Evolutionary conservation across 2,888 invertebrate genomes (phyloP), one percentile per base, ranked within the genome.

Genomic region (Tiliacea aurago): DNA sequence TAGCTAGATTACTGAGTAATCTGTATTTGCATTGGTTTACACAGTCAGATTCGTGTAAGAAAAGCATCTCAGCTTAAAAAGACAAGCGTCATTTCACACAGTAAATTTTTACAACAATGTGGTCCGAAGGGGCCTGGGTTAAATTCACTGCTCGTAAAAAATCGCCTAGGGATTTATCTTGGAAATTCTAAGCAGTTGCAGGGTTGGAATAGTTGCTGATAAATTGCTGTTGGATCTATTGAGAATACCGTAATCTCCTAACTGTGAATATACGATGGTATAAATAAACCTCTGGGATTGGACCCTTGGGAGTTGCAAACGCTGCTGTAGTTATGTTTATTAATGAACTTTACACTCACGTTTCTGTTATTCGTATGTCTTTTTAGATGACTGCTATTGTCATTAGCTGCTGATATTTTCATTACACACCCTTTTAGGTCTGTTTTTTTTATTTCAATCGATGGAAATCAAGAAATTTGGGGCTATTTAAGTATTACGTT

Each of bases 181-280:
- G 28, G 0, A 23, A 53, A 76, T 71, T 55, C 55, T 45, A 28
- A 65, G 20, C 51, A 55, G 49, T 76, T 61, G 63, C 53, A 59
- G 13, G 33, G 71, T 53, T 63, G 33, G 58, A 70, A 77, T 70
- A 58, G 51, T 71, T 64, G 37, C 45, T 53, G 47, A 64, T 71
- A 76, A 59, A 64, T 47, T 47, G 45, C 78, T 64, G 23, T 56
- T 45, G 37, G 59, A 78, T 78, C 64, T 55, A 55, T 58, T 63
- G 33, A 61, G 64, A 78, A 74, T 78, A 74, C 74, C 78, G 80
- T 74, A 68, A 49, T 62, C 47, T 41, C 15, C 33, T 66, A 73
- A 74, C 80, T 56, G 75, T 80, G 53, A 64, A 80, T 68, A 59
- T 45, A 64, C 53, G 43, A 45, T 66, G 47, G 41, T 73, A 73